Conservation (phyloP, 2,113 vertebrate species). For the human (Homo sapiens) region GRCh38 chr5:152044501-152045000, state of each 20-base stretch:
- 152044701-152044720: background rate
- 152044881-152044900: background rate
- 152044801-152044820: background rate
- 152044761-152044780: background rate
- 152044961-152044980: background rate
- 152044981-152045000: background rate
- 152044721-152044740: background rate
- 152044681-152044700: background rate
- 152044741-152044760: slow-evolving; percentile 6
- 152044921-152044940: background rate
- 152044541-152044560: background rate
- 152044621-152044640: slow-evolving; percentile 2
- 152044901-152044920: slow-evolving; percentile 25
- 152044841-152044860: background rate
- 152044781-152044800: background rate
- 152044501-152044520: background rate
- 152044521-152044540: background rate
- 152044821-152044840: background rate
- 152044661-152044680: background rate
- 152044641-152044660: background rate
- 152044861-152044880: slow-evolving; percentile 18
- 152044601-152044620: background rate
- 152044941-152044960: background rate
- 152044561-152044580: accelerated
- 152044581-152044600: background rate